Conservation (phyloP, 2,797 vertebrate genomes). For the Pangasius krempfi region DNA sequence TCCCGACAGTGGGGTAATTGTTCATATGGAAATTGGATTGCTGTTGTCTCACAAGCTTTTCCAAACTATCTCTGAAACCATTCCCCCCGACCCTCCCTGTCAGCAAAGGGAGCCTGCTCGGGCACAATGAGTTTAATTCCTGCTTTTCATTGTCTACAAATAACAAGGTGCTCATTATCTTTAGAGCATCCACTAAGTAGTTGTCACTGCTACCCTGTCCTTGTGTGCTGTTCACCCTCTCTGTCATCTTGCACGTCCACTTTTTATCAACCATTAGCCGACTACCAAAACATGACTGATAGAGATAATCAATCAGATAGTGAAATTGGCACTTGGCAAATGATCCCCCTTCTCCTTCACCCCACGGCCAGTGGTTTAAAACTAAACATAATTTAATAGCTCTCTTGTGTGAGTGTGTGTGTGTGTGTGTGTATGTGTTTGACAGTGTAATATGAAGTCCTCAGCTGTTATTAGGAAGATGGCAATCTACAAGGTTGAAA, state of each 20-base stretch:
- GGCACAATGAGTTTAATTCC: slow-evolving; percentile 25
- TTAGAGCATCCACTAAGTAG: background rate
- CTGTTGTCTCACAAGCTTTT: slow-evolving; percentile 68
- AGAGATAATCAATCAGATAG: slow-evolving; percentile 45
- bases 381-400: slow-evolving; percentile 54
- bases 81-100: slow-evolving; percentile 46
- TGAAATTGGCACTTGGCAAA: slow-evolving; percentile 48
- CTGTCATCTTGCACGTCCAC: slow-evolving; percentile 59
- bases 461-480: slow-evolving; percentile 36
- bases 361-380: slow-evolving; percentile 36
- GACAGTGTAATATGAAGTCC: slow-evolving; percentile 36
- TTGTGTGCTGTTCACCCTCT: slow-evolving; percentile 11
- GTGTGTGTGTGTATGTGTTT: slow-evolving; percentile 7
- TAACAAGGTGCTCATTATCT: slow-evolving; percentile 40
- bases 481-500: slow-evolving; percentile 26
- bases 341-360: slow-evolving; percentile 54
- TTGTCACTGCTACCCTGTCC: slow-evolving; percentile 47
- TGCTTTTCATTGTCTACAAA: slow-evolving; percentile 34
- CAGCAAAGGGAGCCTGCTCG: background rate
- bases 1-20: slow-evolving; percentile 76
- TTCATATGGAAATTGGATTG: slow-evolving; percentile 80
- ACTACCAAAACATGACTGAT: slow-evolving; percentile 47
- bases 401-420: slow-evolving; percentile 9
- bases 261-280: slow-evolving; percentile 63
- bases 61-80: slow-evolving; percentile 63